Base-by-base conservation (phyloP, 2,113 vertebrate species). In the Boulengeromyrus knoepffleri region DNA sequence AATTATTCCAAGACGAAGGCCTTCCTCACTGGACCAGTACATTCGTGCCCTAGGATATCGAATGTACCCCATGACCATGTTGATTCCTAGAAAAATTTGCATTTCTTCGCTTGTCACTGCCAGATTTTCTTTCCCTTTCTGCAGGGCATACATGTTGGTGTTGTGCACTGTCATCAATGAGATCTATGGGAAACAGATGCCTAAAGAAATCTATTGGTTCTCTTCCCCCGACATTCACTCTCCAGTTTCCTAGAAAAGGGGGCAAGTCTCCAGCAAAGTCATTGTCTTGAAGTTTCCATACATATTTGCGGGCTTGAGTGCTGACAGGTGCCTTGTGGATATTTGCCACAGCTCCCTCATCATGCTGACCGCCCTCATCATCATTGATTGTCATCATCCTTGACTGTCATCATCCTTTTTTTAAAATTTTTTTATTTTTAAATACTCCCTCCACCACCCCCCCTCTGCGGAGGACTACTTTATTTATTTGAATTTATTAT, bases 71-170 rank as follows among this genome's bases (percentile, higher is more conserved):
- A 91, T 89, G 5, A 36, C 36, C 80, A 89, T 3, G 47, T 91
- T 92, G 5, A 92, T 92, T 5, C 86, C 74, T 4, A 92, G 24
- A 52, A 90, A 89, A 21, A 13, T 80, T 9, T 91, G 50, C 31
- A 90, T 21, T 27, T 91, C 84, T 8, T 85, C 1, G 19, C 1
- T 70, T 31, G 74, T 89, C 17, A 89, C 12, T 0, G 50, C 17
- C 24, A 91, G 45, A 17, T 86, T 86, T 39, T 89, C 88, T 70
- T 90, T 88, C 45, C 87, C 87, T 36, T 89, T 86, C 27, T 91
- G 90, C 6, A 85, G 36, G 5, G 77, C 87, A 85, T 90, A 89
- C 88, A 90, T 10, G 58, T 89, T 91, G 84, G 74, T 86, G 15
- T 84, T 45, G 21, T 89, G 87, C 19, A 91, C 50, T 7, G 52